Evolutionary conservation across 2,888 invertebrate genomes (phyloP).

Genomic region (Dione vanillae): DNA sequence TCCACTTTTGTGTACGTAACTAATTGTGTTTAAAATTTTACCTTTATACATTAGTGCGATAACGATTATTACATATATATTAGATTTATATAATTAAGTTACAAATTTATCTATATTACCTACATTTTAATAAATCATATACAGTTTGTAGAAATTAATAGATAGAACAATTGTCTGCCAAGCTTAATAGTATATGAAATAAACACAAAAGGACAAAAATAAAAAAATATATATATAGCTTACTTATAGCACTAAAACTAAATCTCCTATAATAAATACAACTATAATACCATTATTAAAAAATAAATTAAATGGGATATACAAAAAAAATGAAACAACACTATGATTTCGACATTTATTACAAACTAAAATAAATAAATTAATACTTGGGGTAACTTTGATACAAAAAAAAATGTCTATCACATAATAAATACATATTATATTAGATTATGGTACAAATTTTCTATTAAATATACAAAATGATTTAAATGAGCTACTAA

Average conservation of each 20-base stretch:
- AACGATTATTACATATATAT: too few relatives aligned
- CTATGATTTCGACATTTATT: constrained; percentile 44
- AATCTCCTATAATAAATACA: neutral
- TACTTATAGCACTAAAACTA: neutral
- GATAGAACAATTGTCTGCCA: too few relatives aligned
- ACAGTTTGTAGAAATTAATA: too few relatives aligned
- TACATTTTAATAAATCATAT: too few relatives aligned
- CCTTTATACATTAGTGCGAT: too few relatives aligned
- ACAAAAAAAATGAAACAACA: constrained; percentile 41
- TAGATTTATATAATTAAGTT: too few relatives aligned
- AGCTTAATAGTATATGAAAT: too few relatives aligned
- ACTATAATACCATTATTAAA: neutral
- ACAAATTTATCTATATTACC: too few relatives aligned
- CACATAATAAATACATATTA: constrained; percentile 11
- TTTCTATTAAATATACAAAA: constrained; percentile 9
- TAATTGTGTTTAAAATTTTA: too few relatives aligned
- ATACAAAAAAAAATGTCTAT: constrained; percentile 19
- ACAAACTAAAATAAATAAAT: constrained; percentile 50
- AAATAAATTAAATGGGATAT: constrained; percentile 6
- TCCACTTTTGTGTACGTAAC: too few relatives aligned
- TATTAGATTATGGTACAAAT: too few relatives aligned
- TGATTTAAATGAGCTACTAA: neutral
- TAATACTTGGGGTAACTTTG: constrained; percentile 34
- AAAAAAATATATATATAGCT: neutral
- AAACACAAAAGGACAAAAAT: too few relatives aligned